Evolutionary conservation across 2,797 vertebrate species (phyloP), one percentile per base, ranked within the genome.

Genomic region (Centropyge bicolor): DNA sequence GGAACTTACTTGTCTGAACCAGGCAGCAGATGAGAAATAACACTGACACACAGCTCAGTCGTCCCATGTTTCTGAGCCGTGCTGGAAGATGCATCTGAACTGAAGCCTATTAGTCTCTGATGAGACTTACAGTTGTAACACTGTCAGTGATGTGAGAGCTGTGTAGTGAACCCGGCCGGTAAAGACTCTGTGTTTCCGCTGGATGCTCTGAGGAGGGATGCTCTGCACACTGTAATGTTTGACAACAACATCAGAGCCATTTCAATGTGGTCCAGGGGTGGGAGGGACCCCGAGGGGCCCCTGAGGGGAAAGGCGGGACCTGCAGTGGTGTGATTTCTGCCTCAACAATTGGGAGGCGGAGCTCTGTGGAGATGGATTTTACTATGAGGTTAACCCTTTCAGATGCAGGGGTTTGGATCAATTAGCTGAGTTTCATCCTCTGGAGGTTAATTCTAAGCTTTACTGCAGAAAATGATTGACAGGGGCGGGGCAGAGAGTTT

Each of bases 251-350:
- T 88, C 89, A 87, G 81, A 90, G 69, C 76, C 83, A 93, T 95
- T 94, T 95, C 92, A 94, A 93, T 93, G 91, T 91, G 89, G 90
- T 86, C 82, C 85, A 76, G 19, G 9, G 49, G 85, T 89, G 92
- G 95, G 94, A 56, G 93, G 90, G 82, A 78, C 68, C 74, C 6
- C 35, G 63, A 67, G 82, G 80, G 73, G 78, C 66, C 86, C 80
- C 14, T 0, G 16, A 4, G 20, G 67, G 54, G 48, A 77, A 46
- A 54, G 91, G 85, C 84, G 85, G 92, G 89, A 49, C 6, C 77
- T 76, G 80, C 49, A 87, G 92, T 96, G 95, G 95, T 93, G 95
- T 96, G 95, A 96, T 96, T 92, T 85, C 81, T 76, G 71, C 80
- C 89, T 79, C 86, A 83, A 88, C 84, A 88, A 87, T 84, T 46